Evolutionary conservation across 2,888 invertebrate species (phyloP).

Genomic region (Lacanobia oleracea): DNA sequence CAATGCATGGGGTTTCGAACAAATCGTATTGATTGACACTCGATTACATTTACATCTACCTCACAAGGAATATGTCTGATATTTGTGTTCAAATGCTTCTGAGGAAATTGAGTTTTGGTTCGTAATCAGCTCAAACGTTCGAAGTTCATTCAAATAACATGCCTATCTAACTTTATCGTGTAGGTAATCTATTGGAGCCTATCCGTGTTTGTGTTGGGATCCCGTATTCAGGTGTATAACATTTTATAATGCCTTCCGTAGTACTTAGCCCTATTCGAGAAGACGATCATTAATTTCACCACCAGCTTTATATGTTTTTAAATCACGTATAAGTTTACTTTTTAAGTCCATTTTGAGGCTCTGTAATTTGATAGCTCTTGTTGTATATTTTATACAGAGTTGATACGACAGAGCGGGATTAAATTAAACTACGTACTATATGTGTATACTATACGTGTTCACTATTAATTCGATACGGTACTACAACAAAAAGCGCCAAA

Average conservation of each 20-base stretch:
- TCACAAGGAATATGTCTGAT: constrained; percentile 20
- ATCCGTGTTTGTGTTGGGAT: neutral
- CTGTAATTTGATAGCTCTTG: too few species aligned
- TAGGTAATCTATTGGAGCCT: neutral
- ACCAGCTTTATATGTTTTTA: too few species aligned
- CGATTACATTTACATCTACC: constrained; percentile 33
- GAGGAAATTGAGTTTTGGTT: constrained; percentile 45
- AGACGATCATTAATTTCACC: too few species aligned
- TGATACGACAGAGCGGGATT: too few species aligned
- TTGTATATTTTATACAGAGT: too few species aligned
- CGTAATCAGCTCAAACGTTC: constrained; percentile 5
- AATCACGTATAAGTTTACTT: too few species aligned
- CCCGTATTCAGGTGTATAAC: neutral
- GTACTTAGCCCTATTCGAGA: too few species aligned
- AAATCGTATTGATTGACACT: constrained; percentile 49
- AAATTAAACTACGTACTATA: too few species aligned
- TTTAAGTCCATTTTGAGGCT: too few species aligned
- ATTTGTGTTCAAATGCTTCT: constrained; percentile 22
- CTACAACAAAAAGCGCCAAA: too few species aligned
- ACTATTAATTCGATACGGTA: too few species aligned
- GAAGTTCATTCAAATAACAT: constrained; percentile 26
- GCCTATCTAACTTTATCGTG: constrained; percentile 17
- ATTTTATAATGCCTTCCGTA: neutral
- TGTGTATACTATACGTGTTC: too few species aligned
- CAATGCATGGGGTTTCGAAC: constrained; percentile 4